phyloP scores from a whole-genome alignment of 2,113 vertebrate genomes.

The Himantopus leucocephalus region DNA sequence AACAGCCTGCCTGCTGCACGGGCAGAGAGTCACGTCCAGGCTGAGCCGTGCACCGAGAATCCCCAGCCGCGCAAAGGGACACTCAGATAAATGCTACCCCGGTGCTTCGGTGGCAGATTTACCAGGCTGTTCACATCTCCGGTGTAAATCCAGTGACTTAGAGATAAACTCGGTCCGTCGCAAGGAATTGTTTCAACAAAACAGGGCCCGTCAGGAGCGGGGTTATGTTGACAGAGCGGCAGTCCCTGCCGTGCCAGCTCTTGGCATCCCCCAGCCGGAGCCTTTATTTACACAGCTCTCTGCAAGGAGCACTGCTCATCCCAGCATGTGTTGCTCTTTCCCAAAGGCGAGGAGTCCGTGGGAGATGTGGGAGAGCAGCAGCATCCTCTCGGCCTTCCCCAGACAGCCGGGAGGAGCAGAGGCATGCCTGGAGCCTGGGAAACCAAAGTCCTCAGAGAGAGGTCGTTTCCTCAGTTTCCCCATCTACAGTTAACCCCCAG shows the following conservation, averaged over 20 bases:
- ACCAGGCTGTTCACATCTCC: background rate
- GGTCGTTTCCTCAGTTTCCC: background rate
- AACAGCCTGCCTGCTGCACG: background rate
- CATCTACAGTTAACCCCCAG: background rate
- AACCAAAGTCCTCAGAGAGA: background rate
- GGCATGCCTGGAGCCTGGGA: background rate
- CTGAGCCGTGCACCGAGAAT: background rate
- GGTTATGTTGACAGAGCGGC: conserved; percentile 29
- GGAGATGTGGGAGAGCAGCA: background rate
- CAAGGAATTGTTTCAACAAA: conserved; percentile 4
- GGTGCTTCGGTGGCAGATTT: background rate
- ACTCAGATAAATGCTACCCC: background rate
- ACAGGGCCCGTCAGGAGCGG: background rate
- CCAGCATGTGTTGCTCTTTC: rapidly evolving
- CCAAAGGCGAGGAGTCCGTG: rapidly evolving
- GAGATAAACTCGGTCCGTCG: background rate
- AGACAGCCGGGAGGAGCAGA: background rate
- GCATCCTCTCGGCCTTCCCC: background rate
- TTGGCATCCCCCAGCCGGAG: background rate
- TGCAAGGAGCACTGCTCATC: background rate
- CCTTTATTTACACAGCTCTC: background rate
- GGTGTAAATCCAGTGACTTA: conserved; percentile 29
- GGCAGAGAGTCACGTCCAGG: background rate
- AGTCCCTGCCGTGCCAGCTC: background rate
- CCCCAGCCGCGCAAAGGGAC: background rate